Evolutionary conservation across 1,140 invertebrate species (phyloP), one percentile per base, ranked within the genome.

Genomic region (Halesus radiatus): DNA sequence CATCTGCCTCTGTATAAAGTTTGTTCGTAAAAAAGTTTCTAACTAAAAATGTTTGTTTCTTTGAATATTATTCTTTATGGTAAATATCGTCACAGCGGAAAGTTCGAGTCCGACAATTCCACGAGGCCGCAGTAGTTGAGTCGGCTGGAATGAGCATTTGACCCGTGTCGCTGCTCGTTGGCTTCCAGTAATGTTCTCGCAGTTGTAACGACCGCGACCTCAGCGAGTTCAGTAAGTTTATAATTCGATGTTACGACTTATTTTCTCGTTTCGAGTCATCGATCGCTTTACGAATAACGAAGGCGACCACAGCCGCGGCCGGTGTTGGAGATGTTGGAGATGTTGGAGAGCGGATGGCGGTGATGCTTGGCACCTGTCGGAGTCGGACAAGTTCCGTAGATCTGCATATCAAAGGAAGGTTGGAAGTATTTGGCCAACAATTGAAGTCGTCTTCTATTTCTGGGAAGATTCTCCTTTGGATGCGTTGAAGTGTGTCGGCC

Each of bases 241-340:
- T 75, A 75, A 75, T 75, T 75, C 72, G 53, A 13, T 45, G 58
- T 75, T 75, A 75, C 72, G 72, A 75, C 72, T 75, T 75, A 75
- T 75, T 58, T 37, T 75, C 72, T 56, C 72, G 60, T 58, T 75
- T 56, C 29, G 29, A 74, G 15, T 2, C 26, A 29, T 29, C 68
- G 54, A 75, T 75, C 54, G 54, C 8, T 58, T 75, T 75, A 75
- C 58, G 32, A 60, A 60, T 75, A 75, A 75, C 54, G 70, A 54
- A 73, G 15, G 70, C 53, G 53, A 72, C 68, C 45, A 6, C 45
- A 15, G 16, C 22, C 52, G 23, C 26, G 45, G 68, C 37, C 37
- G 37, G 10, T 45, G 7, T 45, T 10, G 37, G 10, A 45, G 8
- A n/a, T n/a, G n/a, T 1, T 45, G 37, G 37, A 45, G 37, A 45